Base-by-base conservation (phyloP, 2,113 vertebrate species). In the Anarhynchus alexandrinus region DNA sequence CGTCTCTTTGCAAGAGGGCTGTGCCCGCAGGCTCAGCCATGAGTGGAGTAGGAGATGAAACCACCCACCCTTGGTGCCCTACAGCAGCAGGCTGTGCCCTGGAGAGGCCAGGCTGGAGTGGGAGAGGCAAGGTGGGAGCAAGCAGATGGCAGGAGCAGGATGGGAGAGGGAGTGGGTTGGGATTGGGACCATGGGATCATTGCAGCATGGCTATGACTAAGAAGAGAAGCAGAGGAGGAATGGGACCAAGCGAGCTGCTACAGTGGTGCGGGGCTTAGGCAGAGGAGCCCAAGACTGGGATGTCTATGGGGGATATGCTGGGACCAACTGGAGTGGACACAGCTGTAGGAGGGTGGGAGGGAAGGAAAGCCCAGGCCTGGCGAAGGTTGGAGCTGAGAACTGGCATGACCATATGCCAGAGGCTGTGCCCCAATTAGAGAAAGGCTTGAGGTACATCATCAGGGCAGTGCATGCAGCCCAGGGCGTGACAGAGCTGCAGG, bases 1-100 rank as follows among this genome's bases (percentile, higher is more conserved):
- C 1, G 0, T 21, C 51, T 70, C 43, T 4, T 55, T 65, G 47
- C 3, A 11, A 12, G 4, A 36, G 20, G 30, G 25, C 67, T 87
- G 42, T 30, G 52, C 57, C 67, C 58, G 11, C 32, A 84, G 47
- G 54, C 29, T 72, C 42, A 91, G 57, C 19, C 6, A 1, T 32
- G 36, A 47, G 59, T 3, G 6, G 15, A 82, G 72, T 64, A 71
- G 47, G 22, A 95, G 16, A 76, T 30, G n/a, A 69, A 6, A 17
- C 15, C 7, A 15, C 11, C 15, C 17, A 9, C 22, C 43, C 4
- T 30, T 45, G 27, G 36, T 62, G 59, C 29, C 67, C 32, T 55
- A n/a, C 20, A 25, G 26, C 21, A 70, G 57, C 54, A 47, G 38
- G 11, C 13, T 81, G 30, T 54, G 51, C 22, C 40, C 54, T 27